Evolutionary conservation across 2,113 vertebrate genomes (phyloP), one percentile per base, ranked within the genome.

Genomic region (Felis chaus): DNA sequence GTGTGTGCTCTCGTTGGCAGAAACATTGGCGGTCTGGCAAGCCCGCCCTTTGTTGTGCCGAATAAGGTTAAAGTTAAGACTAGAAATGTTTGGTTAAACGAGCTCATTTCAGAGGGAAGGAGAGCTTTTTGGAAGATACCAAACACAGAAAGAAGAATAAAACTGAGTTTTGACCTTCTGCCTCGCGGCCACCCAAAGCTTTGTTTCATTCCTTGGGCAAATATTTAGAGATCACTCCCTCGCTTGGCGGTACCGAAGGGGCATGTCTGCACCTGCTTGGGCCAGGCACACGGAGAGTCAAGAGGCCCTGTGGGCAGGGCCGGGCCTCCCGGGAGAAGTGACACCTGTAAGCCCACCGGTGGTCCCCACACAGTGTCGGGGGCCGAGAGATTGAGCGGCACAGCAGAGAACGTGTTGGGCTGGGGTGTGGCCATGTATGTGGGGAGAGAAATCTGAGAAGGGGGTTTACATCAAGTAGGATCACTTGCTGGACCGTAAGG

Each of bases 21-120:
- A 19, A 14, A 79, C 3, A 0, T 5, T 4, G 5, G 41, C 3
- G 0, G 13, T 10, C 0, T 11, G 25, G 65, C 27, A 25, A 9
- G 41, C 12, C 12, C 0, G 4, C 48, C 55, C 55, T 86, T 74
- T 8, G 10, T 19, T 83, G 41, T 61, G 12, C 45, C 84, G n/a
- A 4, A 27, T 15, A 7, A 85, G 50, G 61, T 33, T 76, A 53
- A 78, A 82, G n/a, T n/a, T 23, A 53, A 76, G 27, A 87, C 73
- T 27, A 18, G 48, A 25, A 33, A 1, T 6, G 66, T 84, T 5
- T 12, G 4, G 29, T 57, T 50, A 50, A 31, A 69, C 15, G 14
- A 41, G 57, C 69, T 80, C 68, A 33, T 93, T 73, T 91, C 71
- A 53, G 36, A 84, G 31, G 27, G 55, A 57, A 78, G 86, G 81